Evolutionary conservation across 2,888 invertebrate genomes (phyloP), one percentile per base, ranked within the genome.

Genomic region (Diplolepis rosae): DNA sequence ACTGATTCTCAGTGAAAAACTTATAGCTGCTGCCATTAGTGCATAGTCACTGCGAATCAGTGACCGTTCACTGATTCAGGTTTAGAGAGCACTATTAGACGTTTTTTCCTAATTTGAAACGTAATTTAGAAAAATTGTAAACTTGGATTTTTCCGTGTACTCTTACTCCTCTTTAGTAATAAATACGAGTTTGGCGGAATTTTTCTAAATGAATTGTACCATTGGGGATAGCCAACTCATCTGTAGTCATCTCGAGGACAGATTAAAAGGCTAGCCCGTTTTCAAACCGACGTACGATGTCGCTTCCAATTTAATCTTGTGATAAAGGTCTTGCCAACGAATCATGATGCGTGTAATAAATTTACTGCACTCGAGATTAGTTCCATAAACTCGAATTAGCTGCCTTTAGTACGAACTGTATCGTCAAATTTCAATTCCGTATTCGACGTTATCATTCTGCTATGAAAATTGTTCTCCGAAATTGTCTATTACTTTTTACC

Each of bases 271-370:
- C 24, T 24, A 24, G 24, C 7, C 39, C 39, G 39, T 61, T 61
- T 61, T 61, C 61, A 61, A 61, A 61, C 30, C 70, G 70, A 56
- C 69, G 51, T 71, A 28, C 45, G 66, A 72, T 48, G 66, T 66
- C 69, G 65, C 35, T 52, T 70, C 75, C 73, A 75, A 77, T 77
- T 75, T 75, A 77, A 77, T 77, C 77, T 75, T 65, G 67, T 69
- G 73, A 77, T 75, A 75, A 77, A 72, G 66, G 67, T 66, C 70
- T 30, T 71, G 65, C 69, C 72, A 66, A 71, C 13, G 71, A 75
- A 73, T 77, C 75, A 71, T 66, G 68, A 45, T 73, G 76, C 71
- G 71, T 75, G 69, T 52, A 65, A 77, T 75, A 73, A 77, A 77
- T 77, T 71, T 42, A 68, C 73, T 56, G 48, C 32, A 61, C 24